Evolutionary conservation across 2,797 vertebrate species (phyloP).

Genomic region (Loriculus beryllinus): DNA sequence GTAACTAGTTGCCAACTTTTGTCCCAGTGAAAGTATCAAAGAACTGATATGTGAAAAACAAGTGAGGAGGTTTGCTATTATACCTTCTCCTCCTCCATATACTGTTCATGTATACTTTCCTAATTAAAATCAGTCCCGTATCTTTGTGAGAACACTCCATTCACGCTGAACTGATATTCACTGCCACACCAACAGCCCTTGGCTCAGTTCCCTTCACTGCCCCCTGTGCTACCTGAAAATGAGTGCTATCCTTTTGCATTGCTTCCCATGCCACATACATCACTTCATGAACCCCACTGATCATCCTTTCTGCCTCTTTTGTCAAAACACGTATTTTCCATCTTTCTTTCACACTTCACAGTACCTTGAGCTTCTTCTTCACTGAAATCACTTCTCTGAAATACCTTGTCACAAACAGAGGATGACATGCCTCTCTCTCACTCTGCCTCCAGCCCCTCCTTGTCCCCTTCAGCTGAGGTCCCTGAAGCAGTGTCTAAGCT

Average conservation of each 20-base stretch:
- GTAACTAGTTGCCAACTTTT: neutral
- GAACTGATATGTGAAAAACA: neutral
- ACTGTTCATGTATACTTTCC: neutral
- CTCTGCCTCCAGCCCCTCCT: neutral
- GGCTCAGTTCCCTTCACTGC: neutral
- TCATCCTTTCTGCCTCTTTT: neutral
- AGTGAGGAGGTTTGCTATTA: neutral
- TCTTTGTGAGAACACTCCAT: neutral
- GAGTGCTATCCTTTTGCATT: neutral
- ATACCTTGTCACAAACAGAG: neutral
- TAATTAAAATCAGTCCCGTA: neutral
- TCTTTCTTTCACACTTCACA: neutral
- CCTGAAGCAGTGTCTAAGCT: neutral
- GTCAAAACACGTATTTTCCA: neutral
- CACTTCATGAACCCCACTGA: neutral
- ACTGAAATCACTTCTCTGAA: neutral
- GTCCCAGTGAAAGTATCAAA: neutral
- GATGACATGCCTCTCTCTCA: neutral
- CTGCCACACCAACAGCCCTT: neutral
- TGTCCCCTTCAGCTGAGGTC: neutral
- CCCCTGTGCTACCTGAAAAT: neutral
- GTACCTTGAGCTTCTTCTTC: neutral
- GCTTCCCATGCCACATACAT: neutral
- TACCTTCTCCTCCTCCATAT: neutral
- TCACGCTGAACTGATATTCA: neutral